Percentiles rank a stretch among this genome's conserved stretches.
phyloP scores from a whole-genome alignment of 2,113 vertebrate genomes.

The Chaetodon trifascialis region DNA sequence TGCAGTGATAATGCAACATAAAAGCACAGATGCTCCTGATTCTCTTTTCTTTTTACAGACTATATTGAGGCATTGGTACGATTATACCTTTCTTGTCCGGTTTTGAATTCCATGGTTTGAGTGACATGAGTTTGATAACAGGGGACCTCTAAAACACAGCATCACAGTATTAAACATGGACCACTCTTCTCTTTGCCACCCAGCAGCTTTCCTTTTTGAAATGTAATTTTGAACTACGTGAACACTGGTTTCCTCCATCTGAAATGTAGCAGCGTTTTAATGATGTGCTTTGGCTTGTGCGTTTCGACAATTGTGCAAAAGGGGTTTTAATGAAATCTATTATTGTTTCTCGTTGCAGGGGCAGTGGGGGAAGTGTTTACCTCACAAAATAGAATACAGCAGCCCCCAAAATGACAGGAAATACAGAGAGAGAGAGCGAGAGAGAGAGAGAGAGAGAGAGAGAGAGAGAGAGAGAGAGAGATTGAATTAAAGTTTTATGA shows the following conservation, averaged over 20 bases:
- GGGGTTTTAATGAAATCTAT: slow-evolving; percentile 68
- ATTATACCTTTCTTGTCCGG: slow-evolving; percentile 3
- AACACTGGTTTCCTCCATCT: slow-evolving; percentile 35
- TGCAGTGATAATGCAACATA: background rate
- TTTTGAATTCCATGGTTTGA: slow-evolving; percentile 42
- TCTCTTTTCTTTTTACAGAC: slow-evolving; percentile 19
- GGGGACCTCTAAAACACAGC: slow-evolving; percentile 42
- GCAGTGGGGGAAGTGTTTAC: slow-evolving; percentile 63
- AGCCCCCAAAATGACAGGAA: slow-evolving; percentile 68
- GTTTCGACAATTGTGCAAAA: slow-evolving; percentile 56
- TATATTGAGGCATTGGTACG: background rate
- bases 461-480: slow-evolving; percentile 74
- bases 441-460: slow-evolving; percentile 41
- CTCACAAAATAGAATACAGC: slow-evolving; percentile 68
- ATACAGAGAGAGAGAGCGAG: slow-evolving; percentile 46
- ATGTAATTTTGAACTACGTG: slow-evolving; percentile 44
- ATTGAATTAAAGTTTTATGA: slow-evolving; percentile 87
- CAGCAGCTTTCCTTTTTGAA: slow-evolving; percentile 46
- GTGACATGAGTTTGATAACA: slow-evolving; percentile 51
- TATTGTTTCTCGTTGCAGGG: slow-evolving; percentile 56
- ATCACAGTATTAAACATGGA: slow-evolving; percentile 29
- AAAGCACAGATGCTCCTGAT: background rate
- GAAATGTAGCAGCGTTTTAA: slow-evolving; percentile 49
- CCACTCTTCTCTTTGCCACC: slow-evolving; percentile 41
- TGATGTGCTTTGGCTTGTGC: slow-evolving; percentile 56